These are phyloP conservation scores for Papilio demoleus DNA, from an alignment of 2,888 invertebrate species.

Conservation along the genomic window DNA sequence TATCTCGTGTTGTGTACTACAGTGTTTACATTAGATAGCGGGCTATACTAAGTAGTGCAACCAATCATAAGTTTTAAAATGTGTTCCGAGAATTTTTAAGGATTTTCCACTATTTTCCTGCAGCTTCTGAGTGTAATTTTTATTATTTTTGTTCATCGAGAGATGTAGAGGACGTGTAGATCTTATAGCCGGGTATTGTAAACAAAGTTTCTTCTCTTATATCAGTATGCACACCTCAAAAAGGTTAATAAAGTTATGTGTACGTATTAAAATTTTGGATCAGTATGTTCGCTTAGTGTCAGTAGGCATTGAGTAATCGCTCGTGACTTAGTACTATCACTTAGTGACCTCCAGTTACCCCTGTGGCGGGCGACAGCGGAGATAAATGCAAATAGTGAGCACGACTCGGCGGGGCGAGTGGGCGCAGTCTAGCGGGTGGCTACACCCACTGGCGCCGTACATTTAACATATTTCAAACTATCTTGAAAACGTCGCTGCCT, in stretches of 20 bases:
- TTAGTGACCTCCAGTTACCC: constrained; percentile 54
- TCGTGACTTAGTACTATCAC: constrained; percentile 53
- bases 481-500: constrained; percentile 63
- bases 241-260: neutral
- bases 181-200: no score
- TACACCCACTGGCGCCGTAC: constrained; percentile 47
- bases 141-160: no score
- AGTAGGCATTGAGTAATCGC: constrained; percentile 49
- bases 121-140: no score
- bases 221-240: neutral
- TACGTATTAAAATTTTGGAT: neutral
- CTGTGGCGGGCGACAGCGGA: constrained; percentile 49
- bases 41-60: neutral
- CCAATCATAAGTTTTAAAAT: neutral
- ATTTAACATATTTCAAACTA: constrained; percentile 65
- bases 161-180: no score
- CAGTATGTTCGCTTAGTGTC: constrained; percentile 7
- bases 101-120: neutral
- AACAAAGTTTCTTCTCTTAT: neutral
- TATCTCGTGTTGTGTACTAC: neutral
- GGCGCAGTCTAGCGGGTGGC: constrained; percentile 51
- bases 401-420: constrained; percentile 47
- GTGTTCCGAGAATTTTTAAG: no score
- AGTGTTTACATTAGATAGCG: constrained; percentile 4
- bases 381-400: constrained; percentile 49